Base-by-base conservation (phyloP, 2,797 vertebrate genomes). In the Rhyacichthys aspro region DNA sequence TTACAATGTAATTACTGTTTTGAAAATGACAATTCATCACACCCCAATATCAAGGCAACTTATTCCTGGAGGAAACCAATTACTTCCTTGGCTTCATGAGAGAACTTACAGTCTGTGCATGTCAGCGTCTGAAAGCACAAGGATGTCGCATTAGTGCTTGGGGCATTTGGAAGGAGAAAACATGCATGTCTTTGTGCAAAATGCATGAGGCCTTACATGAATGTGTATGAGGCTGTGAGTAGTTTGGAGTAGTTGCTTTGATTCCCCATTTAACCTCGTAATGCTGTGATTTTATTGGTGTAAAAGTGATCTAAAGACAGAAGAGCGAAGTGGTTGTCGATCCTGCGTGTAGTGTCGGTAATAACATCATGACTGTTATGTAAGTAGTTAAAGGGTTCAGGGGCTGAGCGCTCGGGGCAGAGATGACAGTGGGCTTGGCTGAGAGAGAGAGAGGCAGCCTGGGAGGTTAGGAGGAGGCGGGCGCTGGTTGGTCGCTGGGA, bases 341-440 rank as follows among this genome's bases (percentile, higher is more conserved):
- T 74, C n/a, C 57, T 73, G 39, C 15, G 47, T 36, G 18, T 46
- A 11, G 60, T 55, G 71, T 63, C 52, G 44, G 68, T 62, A 67
- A 54, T 54, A 81, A 55, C 70, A 78, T 67, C 54, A 70, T 69
- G 76, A 47, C 34, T 57, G 70, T 89, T 89, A 89, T 53, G 70
- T 87, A 89, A 90, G 50, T 73, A 52, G 77, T 82, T 81, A 74
- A 74, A 65, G 78, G 78, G 83, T 81, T 54, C n/a, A n/a, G 72
- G 78, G 71, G 78, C 87, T 86, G 69, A 53, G 36, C 60, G 48
- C 32, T 53, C 32, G 43, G 70, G 38, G 47, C 58, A 34, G 59
- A 49, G 41, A 16, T 43, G 32, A 47, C 33, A 58, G 62, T 28
- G 28, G 48, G 48, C 59, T 65, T 58, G 7, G 62, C 69, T 60